Evolutionary conservation across 2,113 vertebrate genomes (phyloP).

Genomic region (Glaucidium brasilianum): DNA sequence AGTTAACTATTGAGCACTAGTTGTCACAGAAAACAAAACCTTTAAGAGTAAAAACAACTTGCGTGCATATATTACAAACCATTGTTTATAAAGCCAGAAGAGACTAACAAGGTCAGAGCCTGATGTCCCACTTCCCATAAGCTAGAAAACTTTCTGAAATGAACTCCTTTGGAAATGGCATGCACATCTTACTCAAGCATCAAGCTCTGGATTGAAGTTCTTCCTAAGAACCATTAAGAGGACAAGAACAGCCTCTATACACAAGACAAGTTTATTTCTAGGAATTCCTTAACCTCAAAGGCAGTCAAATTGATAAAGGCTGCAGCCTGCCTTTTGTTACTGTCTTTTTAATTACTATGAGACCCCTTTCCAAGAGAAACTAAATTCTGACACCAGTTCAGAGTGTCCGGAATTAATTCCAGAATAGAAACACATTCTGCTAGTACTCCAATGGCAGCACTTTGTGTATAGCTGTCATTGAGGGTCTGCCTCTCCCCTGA

Average conservation of each 20-base stretch:
- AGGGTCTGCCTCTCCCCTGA: background rate
- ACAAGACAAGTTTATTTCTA: background rate
- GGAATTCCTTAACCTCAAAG: background rate
- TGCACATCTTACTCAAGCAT: background rate
- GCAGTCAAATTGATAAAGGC: background rate
- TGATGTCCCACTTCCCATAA: background rate
- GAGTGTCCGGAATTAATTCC: background rate
- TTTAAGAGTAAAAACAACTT: background rate
- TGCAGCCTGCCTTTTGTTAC: background rate
- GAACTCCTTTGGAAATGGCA: background rate
- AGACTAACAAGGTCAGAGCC: rapidly evolving
- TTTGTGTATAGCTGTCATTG: background rate
- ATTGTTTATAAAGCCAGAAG: background rate
- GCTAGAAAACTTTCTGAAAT: background rate
- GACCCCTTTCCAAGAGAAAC: background rate
- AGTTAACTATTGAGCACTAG: background rate
- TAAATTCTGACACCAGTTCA: background rate
- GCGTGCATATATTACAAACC: background rate
- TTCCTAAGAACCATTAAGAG: background rate
- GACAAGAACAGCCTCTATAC: background rate
- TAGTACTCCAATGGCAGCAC: background rate
- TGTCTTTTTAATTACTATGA: background rate
- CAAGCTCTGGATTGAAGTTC: background rate
- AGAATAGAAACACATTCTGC: background rate
- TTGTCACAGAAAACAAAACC: background rate